Conservation (phyloP, 2,797 vertebrate genomes). For the Ctenochaetus hawaiiensis region DNA sequence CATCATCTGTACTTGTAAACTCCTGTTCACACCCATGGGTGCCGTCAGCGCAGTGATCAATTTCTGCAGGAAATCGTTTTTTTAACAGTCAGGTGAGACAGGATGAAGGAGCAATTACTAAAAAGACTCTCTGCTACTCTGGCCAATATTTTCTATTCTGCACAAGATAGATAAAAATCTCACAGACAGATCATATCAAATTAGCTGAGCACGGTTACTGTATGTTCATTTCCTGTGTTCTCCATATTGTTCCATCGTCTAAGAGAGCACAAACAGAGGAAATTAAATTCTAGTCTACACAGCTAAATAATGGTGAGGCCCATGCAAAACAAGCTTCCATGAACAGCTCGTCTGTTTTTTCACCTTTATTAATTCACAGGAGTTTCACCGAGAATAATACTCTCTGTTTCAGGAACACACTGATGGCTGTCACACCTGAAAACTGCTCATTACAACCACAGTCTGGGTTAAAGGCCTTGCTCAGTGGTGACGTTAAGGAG, state of each 20-base stretch:
- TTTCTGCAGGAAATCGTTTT: conserved; percentile 74
- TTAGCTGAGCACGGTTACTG: background rate
- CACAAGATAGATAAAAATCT: no score
- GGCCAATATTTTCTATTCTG: no score
- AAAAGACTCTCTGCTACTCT: no score
- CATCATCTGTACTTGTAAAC: conserved; percentile 86
- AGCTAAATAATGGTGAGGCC: background rate
- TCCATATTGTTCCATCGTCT: background rate
- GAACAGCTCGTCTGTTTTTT: background rate
- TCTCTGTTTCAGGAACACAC: no score
- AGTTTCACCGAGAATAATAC: no score
- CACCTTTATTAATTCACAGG: no score
- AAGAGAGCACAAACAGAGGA: background rate
- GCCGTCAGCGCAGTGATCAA: conserved; percentile 86
- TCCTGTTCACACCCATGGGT: conserved; percentile 91
- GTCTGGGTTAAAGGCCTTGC: no score
- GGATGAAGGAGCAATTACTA: background rate
- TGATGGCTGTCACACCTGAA: no score
- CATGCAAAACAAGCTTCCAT: background rate
- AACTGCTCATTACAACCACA: no score
- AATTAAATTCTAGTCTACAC: background rate
- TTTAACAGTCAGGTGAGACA: background rate
- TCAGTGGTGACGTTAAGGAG: no score
- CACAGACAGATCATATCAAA: background rate
- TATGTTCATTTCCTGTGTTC: background rate